A percentile compares a stretch with the other conserved stretches of the same genome.
These are phyloP conservation scores for Gymnoscopelus microlampas DNA, from an alignment of 2,797 vertebrate species.

Conservation along the genomic window DNA sequence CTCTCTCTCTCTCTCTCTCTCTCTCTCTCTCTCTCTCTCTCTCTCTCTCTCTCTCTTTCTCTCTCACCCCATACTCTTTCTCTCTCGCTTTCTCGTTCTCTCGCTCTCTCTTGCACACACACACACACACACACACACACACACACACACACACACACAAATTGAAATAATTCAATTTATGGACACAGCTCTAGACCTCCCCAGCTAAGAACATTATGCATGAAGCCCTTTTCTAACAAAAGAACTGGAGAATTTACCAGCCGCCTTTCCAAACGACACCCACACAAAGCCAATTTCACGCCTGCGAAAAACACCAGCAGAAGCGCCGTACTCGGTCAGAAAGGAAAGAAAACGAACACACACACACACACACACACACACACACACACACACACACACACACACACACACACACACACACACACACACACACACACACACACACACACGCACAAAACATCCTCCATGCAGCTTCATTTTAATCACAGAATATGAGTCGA, in stretches of 20 bases:
- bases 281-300: slow-evolving; percentile 85
- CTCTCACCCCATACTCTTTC: background rate
- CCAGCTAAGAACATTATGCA: slow-evolving; percentile 81
- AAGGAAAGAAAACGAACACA: too few relatives aligned
- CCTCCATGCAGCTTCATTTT: slow-evolving; percentile 46
- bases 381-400: too few relatives aligned
- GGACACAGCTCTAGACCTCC: slow-evolving; percentile 79
- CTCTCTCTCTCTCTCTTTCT: slow-evolving; percentile 25
- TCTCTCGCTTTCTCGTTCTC: slow-evolving; percentile 25
- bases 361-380: too few relatives aligned
- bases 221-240: slow-evolving; percentile 73
- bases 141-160: slow-evolving; percentile 38
- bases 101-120: slow-evolving; percentile 29
- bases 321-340: slow-evolving; percentile 70
- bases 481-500: slow-evolving; percentile 47
- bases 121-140: too few relatives aligned
- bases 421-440: too few relatives aligned
- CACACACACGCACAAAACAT: slow-evolving; percentile 25
- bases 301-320: slow-evolving; percentile 73
- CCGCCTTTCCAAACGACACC: slow-evolving; percentile 82
- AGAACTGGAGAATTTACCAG: slow-evolving; percentile 81
- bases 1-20: background rate
- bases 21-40: slow-evolving; percentile 23
- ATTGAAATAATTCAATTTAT: slow-evolving; percentile 84
- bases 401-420: too few relatives aligned